These are phyloP conservation scores for Polietes domitor DNA, from an alignment of 2,888 invertebrate genomes.

Conservation along the genomic window DNA sequence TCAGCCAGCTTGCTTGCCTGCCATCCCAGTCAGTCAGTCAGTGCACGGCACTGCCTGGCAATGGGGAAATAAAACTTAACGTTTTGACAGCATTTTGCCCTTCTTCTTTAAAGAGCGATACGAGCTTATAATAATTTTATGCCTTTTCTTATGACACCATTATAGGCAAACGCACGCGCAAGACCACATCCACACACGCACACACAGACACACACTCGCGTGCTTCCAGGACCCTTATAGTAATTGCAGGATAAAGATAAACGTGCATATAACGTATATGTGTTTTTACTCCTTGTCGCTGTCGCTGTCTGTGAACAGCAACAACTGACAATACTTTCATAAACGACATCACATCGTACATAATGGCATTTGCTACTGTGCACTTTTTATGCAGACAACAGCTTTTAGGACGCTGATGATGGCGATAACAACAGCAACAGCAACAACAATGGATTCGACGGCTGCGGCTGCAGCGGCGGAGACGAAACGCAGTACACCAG, in stretches of 20 bases:
- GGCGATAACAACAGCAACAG: background rate
- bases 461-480: background rate
- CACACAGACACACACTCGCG: no score
- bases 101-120: constrained; percentile 16
- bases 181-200: background rate
- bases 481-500: background rate
- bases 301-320: background rate
- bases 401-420: constrained; percentile 23
- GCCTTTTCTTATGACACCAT: constrained; percentile 46
- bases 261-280: constrained; percentile 27
- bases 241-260: constrained; percentile 52
- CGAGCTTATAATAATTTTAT: constrained; percentile 60
- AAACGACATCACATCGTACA: constrained; percentile 26
- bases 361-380: constrained; percentile 54
- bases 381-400: constrained; percentile 42
- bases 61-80: constrained; percentile 27
- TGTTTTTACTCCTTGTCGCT: background rate
- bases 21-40: background rate
- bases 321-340: constrained; percentile 18
- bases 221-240: background rate
- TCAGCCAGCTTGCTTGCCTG: no score
- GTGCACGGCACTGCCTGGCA: background rate
- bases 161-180: background rate
- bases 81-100: constrained; percentile 32
- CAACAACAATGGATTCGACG: background rate